Base-by-base conservation (phyloP, 2,888 invertebrate genomes). In the Folsomia candida region DNA sequence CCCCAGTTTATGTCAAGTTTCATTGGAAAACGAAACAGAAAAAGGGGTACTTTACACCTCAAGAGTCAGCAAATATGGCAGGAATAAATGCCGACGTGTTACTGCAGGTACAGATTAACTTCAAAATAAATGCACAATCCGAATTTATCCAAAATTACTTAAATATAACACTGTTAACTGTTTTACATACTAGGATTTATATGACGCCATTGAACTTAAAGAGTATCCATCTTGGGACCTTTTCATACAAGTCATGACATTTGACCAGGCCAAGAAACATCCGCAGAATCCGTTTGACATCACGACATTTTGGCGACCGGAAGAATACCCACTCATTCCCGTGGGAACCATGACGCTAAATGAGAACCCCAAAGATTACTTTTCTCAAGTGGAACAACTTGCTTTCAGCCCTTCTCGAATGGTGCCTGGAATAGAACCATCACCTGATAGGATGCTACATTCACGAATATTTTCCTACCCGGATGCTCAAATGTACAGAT, bases 401-500 rank as follows among this genome's bases (percentile, higher is more conserved):
- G 71, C 67, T 1, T 75, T 75, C 58, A 59, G 63, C 4, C 71
- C 72, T 1, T 60, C 72, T 1, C 70, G 68, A 25, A 57, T 75
- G 67, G 72, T 72, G 9, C 70, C 72, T 0, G 75, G 76, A 24
- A 76, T 76, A 22, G 76, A 72, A 29, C 60, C 71, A 3, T 58
- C 68, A 26, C 73, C 72, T 0, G 37, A 37, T 37, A 37, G 67
- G 61, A 69, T 75, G 65, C 66, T 76, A 2, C 69, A 66, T 22
- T 72, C 28, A 20, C 51, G 77, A 58, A 26, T 74, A 9, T 70
- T 76, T 59, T 14, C 76, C 1, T 95, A 98, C 83, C 88, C 89
- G 0, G 97, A 98, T 84, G 94, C 98, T 0, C 97, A 97, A 81
- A 87, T 92, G 75, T 90, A 95, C 84, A 89, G 94, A 65, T 86